Percentiles rank a stretch among this genome's conserved stretches.
Evolutionary conservation across 2,797 vertebrate species (phyloP).

Genomic region (Mareca strepera): DNA sequence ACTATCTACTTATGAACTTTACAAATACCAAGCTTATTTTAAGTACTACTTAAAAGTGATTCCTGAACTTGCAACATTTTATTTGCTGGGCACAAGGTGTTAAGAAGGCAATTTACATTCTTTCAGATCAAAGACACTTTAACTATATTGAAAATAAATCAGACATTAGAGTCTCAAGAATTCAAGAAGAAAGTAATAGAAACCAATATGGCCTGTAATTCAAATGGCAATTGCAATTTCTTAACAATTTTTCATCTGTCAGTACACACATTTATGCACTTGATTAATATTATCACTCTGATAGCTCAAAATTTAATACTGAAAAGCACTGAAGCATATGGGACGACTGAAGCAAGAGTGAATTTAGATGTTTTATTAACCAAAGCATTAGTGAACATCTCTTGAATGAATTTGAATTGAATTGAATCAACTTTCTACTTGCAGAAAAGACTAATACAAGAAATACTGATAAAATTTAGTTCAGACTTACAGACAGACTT

Average conservation of each 20-base stretch:
- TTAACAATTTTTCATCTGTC: neutral
- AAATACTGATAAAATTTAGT: neutral
- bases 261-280: neutral
- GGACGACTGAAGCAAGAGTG: neutral
- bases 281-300: neutral
- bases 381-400: neutral
- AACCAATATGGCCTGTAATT: neutral
- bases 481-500: neutral
- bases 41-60: neutral
- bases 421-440: neutral
- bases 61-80: neutral
- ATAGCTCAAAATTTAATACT: neutral
- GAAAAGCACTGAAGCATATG: neutral
- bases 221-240: neutral
- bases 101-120: neutral
- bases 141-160: neutral
- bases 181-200: neutral
- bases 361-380: neutral
- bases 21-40: neutral
- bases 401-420: neutral
- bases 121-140: neutral
- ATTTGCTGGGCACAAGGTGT: neutral
- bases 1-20: accelerated
- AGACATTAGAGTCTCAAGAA: neutral
- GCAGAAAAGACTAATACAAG: neutral